Base-by-base conservation (phyloP, 1,140 invertebrate genomes). In the Neodiprion pinetum region DNA sequence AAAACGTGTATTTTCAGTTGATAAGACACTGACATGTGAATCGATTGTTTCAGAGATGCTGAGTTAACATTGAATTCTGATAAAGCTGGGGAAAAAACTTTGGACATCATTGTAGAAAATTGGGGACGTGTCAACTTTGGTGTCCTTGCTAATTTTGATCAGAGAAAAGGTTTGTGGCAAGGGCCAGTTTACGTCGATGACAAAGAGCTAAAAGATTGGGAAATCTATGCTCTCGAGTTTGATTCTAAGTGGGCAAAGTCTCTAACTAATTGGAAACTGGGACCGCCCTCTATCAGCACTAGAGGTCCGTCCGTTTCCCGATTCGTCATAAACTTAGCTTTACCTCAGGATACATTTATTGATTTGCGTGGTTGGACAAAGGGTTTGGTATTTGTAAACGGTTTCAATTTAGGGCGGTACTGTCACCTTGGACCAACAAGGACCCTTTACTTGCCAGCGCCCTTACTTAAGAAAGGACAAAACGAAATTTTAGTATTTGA, bases 341-440 rank as follows among this genome's bases (percentile, higher is more conserved):
- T 61, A 21, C 82, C 84, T 40, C 71, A 74, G 10, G 87, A 88
- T 78, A 88, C 87, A 4, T 88, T 81, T 72, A 23, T 88, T 9
- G 87, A 90, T 77, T 86, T 90, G 82, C 78, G 79, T 48, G 78
- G 78, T 1, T 91, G 90, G 90, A 81, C 79, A 21, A 90, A 89
- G 84, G 93, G 93, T 10, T 84, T 92, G 70, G 90, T 92, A n/a
- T 89, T 93, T 74, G 78, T 94, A 1, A 94, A 94, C 85, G 92
- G 91, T 7, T 91, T 92, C 78, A 91, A 93, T 79, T 80, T 94
- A 68, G 92, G 92, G 11, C 81, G 92, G 70, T 93, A 92, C 81
- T 81, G 81, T 17, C 83, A 81, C 74, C 78, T 88, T 10, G 93
- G 93, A 1, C 93, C 93, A 0, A 89, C 91, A 79, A 81, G 87